Conservation (phyloP, 2,797 vertebrate genomes). For the Protosalanx chinensis region DNA sequence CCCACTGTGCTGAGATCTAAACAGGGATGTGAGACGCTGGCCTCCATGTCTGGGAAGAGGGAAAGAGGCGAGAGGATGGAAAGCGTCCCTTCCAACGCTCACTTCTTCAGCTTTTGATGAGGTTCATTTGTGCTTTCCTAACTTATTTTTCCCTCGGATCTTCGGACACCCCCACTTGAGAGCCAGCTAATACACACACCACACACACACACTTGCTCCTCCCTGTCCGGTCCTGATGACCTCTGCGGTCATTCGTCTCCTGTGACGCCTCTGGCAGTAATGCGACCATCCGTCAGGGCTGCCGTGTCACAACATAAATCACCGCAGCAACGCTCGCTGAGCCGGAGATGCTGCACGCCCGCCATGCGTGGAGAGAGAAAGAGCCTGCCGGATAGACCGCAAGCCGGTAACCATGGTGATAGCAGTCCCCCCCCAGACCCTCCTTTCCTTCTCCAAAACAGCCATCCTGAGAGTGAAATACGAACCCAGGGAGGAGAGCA, state of each 20-base stretch:
- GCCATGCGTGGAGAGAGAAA: constrained; percentile 32
- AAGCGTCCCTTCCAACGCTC: too few species aligned
- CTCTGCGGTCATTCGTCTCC: constrained; percentile 55
- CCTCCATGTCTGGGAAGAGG: constrained; percentile 14
- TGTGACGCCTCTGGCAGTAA: constrained; percentile 75
- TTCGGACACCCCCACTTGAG: not conserved
- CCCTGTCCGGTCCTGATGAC: constrained; percentile 34
- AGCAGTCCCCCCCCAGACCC: constrained; percentile 52
- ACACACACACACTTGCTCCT: constrained; percentile 6
- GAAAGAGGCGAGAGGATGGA: constrained; percentile 18
- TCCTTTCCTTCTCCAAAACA: constrained; percentile 45
- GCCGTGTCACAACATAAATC: constrained; percentile 77
- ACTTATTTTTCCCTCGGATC: not conserved
- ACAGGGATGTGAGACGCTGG: constrained; percentile 51
- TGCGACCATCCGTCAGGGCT: constrained; percentile 65
- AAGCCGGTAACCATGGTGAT: constrained; percentile 79
- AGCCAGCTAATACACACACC: not conserved
- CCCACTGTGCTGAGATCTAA: constrained; percentile 50
- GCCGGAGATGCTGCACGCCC: constrained; percentile 70
- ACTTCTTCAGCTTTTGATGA: too few species aligned
- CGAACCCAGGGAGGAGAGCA: constrained; percentile 3
- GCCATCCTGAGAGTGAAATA: constrained; percentile 3
- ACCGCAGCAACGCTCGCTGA: constrained; percentile 66
- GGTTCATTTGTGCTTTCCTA: not conserved
- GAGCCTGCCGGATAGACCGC: constrained; percentile 51